Percentiles rank a stretch among this genome's conserved stretches.
Evolutionary conservation across 2,113 vertebrate species (phyloP).

Genomic region (Chaetura pelagica): DNA sequence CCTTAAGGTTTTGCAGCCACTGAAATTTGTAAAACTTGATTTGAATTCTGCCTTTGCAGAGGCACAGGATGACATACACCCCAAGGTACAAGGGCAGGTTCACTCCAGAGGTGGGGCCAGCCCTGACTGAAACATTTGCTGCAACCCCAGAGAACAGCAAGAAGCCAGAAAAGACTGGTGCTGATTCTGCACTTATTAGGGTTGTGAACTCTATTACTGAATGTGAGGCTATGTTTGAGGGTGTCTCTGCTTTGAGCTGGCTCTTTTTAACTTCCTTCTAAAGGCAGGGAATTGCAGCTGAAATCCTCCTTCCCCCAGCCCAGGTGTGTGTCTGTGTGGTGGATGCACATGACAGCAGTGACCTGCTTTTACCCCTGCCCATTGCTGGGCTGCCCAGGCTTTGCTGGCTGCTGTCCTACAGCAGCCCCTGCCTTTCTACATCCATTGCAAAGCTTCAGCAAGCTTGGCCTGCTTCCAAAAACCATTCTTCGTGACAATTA

Average conservation of each 20-base stretch:
- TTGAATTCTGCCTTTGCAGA: background rate
- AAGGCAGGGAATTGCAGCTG: background rate
- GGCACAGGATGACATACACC: background rate
- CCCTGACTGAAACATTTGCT: background rate
- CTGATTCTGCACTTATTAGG: background rate
- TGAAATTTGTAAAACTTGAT: background rate
- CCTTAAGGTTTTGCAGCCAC: background rate
- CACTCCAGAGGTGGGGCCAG: background rate
- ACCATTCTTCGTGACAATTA: background rate
- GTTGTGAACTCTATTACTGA: background rate
- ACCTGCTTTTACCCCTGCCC: background rate
- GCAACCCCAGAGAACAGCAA: background rate
- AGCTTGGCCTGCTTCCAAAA: background rate
- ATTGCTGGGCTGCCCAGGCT: background rate
- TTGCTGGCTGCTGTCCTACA: background rate
- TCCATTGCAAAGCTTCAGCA: background rate
- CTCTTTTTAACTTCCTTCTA: background rate
- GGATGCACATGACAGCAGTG: background rate
- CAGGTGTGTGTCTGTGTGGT: background rate
- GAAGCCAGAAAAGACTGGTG: background rate
- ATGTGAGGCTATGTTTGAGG: background rate
- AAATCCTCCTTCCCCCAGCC: background rate
- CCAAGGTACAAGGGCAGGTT: background rate
- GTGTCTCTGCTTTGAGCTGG: background rate
- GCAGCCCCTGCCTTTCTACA: background rate